phyloP scores from a whole-genome alignment of 2,888 invertebrate genomes.

The Hydropsyche betteni region DNA sequence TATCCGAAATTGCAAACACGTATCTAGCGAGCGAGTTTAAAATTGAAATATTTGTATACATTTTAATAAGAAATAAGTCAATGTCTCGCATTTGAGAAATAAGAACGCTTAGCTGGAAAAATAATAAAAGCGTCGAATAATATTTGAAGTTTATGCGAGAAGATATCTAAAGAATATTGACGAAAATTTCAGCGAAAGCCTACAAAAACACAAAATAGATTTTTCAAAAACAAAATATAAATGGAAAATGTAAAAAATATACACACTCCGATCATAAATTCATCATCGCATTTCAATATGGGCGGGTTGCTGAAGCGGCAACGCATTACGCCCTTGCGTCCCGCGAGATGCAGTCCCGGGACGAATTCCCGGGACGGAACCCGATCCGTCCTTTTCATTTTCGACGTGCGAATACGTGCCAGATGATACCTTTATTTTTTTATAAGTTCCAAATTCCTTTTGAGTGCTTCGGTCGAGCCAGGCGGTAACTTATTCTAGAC shows the following conservation, averaged over 20 bases:
- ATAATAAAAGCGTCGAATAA: neutral
- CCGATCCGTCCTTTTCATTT: constrained; percentile 51
- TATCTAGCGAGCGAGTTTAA: too few relatives aligned
- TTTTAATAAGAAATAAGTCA: too few relatives aligned
- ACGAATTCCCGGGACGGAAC: constrained; percentile 40
- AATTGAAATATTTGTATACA: too few relatives aligned
- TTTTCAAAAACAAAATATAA: too few relatives aligned
- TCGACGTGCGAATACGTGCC: constrained; percentile 30
- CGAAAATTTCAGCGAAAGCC: too few relatives aligned
- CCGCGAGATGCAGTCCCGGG: constrained; percentile 5
- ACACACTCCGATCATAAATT: too few relatives aligned
- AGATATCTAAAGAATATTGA: too few relatives aligned
- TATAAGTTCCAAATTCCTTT: too few relatives aligned
- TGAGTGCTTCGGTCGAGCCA: neutral
- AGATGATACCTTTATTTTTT: neutral
- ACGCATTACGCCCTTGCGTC: neutral
- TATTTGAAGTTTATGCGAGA: neutral
- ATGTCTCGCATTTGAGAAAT: neutral
- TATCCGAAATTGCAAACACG: too few relatives aligned
- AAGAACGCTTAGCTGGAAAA: neutral
- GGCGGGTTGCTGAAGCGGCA: neutral
- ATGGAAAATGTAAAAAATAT: too few relatives aligned
- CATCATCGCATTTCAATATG: neutral
- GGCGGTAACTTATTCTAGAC: neutral
- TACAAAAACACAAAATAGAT: too few relatives aligned